A percentile compares a stretch with the other conserved stretches of the same genome.
phyloP scores from a whole-genome alignment of 2,797 vertebrate genomes.

The Darevskia mixta region DNA sequence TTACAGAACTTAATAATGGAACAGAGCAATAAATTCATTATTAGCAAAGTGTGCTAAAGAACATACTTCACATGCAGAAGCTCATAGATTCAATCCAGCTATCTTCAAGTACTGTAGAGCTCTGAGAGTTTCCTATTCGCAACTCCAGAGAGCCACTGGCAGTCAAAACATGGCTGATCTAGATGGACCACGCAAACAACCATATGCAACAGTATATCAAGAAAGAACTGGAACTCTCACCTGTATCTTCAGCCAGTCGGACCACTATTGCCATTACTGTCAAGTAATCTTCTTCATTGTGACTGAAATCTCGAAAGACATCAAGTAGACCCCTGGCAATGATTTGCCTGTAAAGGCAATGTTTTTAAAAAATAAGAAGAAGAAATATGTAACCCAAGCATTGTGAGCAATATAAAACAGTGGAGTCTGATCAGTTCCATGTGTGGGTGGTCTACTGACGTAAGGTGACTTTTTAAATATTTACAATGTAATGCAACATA shows the following conservation, averaged over 20 bases:
- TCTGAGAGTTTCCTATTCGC: background rate
- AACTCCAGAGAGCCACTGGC: background rate
- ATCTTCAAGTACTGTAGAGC: background rate
- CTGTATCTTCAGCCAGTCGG: conserved; percentile 93
- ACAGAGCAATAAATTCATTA: background rate
- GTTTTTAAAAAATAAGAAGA: background rate
- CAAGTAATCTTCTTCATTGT: conserved; percentile 90
- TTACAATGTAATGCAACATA: background rate
- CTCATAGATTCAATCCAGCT: background rate
- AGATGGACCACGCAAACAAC: background rate
- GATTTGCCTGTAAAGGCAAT: conserved; percentile 82
- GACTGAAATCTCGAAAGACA: conserved; percentile 90
- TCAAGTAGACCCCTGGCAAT: conserved; percentile 90
- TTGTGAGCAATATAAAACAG: background rate
- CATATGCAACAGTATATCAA: background rate
- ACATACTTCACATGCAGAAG: background rate
- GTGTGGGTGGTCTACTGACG: background rate
- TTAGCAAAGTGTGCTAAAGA: background rate
- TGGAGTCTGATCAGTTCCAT: background rate
- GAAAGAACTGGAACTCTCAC: conserved; percentile 69
- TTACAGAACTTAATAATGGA: background rate
- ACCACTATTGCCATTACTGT: conserved; percentile 91
- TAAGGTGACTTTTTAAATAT: background rate
- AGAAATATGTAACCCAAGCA: background rate
- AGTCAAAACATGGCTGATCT: background rate